phyloP scores from a whole-genome alignment of 1,140 invertebrate species.

The Potamilus streckersoni region DNA sequence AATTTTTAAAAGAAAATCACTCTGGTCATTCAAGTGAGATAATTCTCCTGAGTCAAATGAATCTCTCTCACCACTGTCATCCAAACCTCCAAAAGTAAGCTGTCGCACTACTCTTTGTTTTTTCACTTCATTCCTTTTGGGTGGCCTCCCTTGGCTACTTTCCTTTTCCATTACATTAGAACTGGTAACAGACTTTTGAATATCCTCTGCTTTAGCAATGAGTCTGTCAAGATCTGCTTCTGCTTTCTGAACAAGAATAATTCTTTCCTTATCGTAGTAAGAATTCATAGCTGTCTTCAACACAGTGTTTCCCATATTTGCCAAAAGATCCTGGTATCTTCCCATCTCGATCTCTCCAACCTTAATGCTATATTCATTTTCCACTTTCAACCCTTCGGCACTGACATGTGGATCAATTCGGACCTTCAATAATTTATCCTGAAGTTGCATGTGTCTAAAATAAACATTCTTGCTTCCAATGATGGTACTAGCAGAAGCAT shows the following conservation, averaged over 20 bases:
- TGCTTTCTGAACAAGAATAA: slow-evolving; percentile 21
- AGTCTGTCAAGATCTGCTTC: slow-evolving; percentile 25
- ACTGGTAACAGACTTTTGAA: neutral
- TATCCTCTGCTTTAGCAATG: slow-evolving; percentile 23
- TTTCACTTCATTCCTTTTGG: no score
- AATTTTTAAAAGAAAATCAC: no score
- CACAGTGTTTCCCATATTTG: slow-evolving; percentile 17
- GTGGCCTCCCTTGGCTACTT: no score
- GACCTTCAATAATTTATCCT: slow-evolving; percentile 35
- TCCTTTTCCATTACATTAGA: no score
- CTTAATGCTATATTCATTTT: slow-evolving; percentile 34
- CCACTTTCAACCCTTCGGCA: slow-evolving; percentile 26
- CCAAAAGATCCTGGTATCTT: slow-evolving; percentile 35
- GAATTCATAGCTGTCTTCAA: slow-evolving; percentile 31
- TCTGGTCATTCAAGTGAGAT: no score
- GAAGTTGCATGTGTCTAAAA: slow-evolving; percentile 32
- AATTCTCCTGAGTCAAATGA: no score
- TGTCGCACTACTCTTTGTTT: no score
- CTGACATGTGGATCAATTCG: slow-evolving; percentile 24
- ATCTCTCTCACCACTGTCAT: no score
- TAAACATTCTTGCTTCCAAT: slow-evolving; percentile 29
- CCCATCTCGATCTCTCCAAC: slow-evolving; percentile 36
- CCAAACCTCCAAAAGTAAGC: no score
- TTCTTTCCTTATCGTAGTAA: slow-evolving; percentile 40
- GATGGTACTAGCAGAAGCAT: neutral